These are phyloP conservation scores for Erpetoichthys calabaricus DNA, from an alignment of 2,797 vertebrate species.

Conservation along the genomic window DNA sequence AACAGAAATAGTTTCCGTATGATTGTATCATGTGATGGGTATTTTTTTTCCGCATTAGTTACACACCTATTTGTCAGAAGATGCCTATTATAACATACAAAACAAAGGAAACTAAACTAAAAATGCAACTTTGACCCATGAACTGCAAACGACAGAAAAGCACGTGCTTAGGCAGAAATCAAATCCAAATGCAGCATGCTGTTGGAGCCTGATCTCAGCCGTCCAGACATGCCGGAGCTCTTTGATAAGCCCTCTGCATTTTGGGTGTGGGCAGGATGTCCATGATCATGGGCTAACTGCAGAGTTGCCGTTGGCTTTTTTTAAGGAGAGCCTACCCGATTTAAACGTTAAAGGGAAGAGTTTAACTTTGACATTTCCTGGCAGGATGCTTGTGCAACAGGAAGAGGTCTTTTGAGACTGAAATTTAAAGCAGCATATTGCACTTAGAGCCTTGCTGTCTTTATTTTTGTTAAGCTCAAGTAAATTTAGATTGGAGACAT, in stretches of 20 bases:
- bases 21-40: no score
- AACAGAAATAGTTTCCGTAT: no score
- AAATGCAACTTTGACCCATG: no score
- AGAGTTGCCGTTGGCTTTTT: conserved; percentile 1
- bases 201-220: conserved; percentile 38
- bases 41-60: no score
- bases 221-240: conserved; percentile 25
- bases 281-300: not conserved
- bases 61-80: no score
- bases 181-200: no score
- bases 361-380: not conserved
- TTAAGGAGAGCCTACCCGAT: not conserved
- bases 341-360: not conserved
- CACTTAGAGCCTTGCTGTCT: not conserved
- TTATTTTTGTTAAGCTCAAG: not conserved
- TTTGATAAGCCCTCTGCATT: conserved; percentile 33
- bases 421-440: not conserved
- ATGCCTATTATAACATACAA: no score
- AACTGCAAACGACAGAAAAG: no score
- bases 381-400: not conserved
- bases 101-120: no score
- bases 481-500: no score
- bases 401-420: not conserved
- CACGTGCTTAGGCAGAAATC: no score
- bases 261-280: conserved; percentile 25